phyloP scores from a whole-genome alignment of 2,113 vertebrate species.

The Epinephelus fuscoguttatus region DNA sequence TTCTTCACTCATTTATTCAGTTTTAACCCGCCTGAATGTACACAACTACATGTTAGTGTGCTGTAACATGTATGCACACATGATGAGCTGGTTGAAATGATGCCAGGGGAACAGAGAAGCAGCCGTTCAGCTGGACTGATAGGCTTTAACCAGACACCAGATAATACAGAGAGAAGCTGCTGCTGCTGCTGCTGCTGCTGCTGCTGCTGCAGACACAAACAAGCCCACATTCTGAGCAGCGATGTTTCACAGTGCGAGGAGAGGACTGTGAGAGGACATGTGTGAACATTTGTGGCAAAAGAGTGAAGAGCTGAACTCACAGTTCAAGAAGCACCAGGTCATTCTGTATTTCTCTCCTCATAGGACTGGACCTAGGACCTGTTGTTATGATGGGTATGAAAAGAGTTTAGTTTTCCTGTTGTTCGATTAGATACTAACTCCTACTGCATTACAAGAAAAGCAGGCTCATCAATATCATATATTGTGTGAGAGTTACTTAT shows the following conservation, averaged over 20 bases:
- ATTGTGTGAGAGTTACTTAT: too few species aligned
- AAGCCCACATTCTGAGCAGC: slow-evolving; percentile 7
- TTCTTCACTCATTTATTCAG: not conserved
- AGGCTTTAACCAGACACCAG: not conserved
- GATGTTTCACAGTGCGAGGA: not conserved
- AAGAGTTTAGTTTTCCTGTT: too few species aligned
- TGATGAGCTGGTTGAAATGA: not conserved
- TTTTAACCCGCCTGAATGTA: not conserved
- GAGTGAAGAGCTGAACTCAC: slow-evolving; percentile 23
- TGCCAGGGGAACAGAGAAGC: slow-evolving; percentile 1
- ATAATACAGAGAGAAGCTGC: not conserved
- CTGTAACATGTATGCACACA: not conserved
- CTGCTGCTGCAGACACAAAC: slow-evolving; percentile 6
- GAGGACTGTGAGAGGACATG: not conserved
- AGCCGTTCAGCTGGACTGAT: not conserved
- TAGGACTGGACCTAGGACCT: too few species aligned
- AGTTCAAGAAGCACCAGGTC: slow-evolving; percentile 1
- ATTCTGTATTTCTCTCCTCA: not conserved
- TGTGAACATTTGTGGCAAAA: not conserved
- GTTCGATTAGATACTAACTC: too few species aligned
- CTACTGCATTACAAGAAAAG: too few species aligned
- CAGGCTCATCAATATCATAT: too few species aligned
- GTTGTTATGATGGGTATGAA: too few species aligned
- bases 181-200: not conserved
- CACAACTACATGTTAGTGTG: not conserved